phyloP scores from a whole-genome alignment of 2,113 vertebrate species.

The Bujurquina vittata region DNA sequence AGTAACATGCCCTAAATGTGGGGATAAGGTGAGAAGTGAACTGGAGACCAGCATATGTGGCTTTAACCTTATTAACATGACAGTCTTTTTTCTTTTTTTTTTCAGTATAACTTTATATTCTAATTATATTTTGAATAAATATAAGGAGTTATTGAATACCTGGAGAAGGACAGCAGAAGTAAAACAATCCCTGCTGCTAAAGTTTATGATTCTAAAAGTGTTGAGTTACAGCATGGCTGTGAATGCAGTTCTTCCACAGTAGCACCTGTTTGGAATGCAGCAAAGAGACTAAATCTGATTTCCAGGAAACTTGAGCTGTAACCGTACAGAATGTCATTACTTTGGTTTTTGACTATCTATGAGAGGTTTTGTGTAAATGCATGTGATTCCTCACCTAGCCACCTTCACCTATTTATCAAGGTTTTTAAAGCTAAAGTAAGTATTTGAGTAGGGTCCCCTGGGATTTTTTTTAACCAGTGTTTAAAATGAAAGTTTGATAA shows the following conservation, averaged over 20 bases:
- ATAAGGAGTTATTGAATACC: too few species aligned
- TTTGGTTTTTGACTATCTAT: neutral
- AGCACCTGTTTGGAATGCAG: neutral
- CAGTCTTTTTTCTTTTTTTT: too few species aligned
- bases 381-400: neutral
- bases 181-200: neutral
- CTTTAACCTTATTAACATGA: too few species aligned
- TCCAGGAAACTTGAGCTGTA: neutral
- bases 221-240: neutral
- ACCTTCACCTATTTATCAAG: neutral
- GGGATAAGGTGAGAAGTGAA: neutral
- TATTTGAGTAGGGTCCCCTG: neutral
- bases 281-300: neutral
- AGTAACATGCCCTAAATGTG: neutral
- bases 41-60: neutral
- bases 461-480: neutral
- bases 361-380: neutral
- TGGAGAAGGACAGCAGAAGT: neutral
- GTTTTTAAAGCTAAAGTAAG: neutral
- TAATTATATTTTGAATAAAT: too few species aligned
- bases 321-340: neutral
- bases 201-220: neutral
- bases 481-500: neutral
- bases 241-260: neutral
- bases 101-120: too few species aligned